A percentile compares a stretch with the other conserved stretches of the same genome.
Conservation (phyloP, 2,113 vertebrate species). For the Ammospiza caudacuta region DNA sequence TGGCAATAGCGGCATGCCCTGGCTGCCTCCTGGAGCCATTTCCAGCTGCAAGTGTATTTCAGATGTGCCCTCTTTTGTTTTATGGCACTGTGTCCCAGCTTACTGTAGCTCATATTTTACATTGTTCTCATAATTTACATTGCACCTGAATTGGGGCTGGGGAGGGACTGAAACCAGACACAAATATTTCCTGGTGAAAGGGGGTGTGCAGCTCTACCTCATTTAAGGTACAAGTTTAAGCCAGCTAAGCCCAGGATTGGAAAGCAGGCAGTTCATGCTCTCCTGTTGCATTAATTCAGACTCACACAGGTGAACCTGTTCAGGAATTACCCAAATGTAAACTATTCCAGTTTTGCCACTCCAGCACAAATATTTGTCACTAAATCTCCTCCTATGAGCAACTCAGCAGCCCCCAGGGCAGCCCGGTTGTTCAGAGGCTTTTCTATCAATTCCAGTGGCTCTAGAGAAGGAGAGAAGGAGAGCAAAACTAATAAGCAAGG, state of each 20-base stretch:
- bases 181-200: background rate
- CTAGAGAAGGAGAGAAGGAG: background rate
- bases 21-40: background rate
- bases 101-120: background rate
- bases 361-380: background rate
- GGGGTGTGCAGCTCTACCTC: background rate
- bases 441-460: background rate
- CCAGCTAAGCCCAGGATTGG: background rate
- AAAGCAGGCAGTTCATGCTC: background rate
- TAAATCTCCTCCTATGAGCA: background rate
- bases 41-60: background rate
- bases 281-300: background rate
- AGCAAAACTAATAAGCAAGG: background rate
- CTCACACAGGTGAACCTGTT: background rate
- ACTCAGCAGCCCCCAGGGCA: background rate
- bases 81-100: background rate
- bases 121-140: background rate
- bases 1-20: background rate
- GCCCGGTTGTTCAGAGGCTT: background rate
- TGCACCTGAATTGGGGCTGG: background rate
- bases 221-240: background rate
- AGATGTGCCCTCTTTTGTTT: background rate
- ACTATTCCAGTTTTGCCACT: background rate
- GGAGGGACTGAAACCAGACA: background rate
- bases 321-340: background rate